Percentiles rank a stretch among this genome's conserved stretches.
Evolutionary conservation across 2,113 vertebrate species (phyloP).

Genomic region (Polyodon spathula): DNA sequence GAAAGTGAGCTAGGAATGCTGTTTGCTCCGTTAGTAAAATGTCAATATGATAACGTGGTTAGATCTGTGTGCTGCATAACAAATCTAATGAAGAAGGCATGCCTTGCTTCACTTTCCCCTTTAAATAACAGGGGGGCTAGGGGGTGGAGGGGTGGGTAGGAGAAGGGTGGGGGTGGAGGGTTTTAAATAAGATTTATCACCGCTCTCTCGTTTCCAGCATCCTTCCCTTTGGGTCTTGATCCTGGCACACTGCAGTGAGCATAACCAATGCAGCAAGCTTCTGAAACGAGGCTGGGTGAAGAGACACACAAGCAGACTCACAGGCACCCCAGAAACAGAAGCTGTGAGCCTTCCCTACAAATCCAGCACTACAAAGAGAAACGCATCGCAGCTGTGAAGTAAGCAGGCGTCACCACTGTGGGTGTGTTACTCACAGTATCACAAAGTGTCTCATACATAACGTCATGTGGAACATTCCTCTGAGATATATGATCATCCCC

Average conservation of each 20-base stretch:
- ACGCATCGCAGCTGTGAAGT: constrained; percentile 34
- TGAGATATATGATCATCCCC: constrained; percentile 13
- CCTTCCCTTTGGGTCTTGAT: constrained; percentile 49
- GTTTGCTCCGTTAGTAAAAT: constrained; percentile 23
- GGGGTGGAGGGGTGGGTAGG: too few species aligned
- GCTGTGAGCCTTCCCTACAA: background rate
- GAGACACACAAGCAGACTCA: background rate
- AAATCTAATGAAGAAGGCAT: too few species aligned
- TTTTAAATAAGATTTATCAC: too few species aligned
- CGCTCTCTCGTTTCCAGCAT: constrained; percentile 35
- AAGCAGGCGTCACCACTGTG: constrained; percentile 40
- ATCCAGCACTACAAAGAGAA: constrained; percentile 1
- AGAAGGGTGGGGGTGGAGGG: too few species aligned
- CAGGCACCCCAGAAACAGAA: background rate
- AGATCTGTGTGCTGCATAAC: background rate
- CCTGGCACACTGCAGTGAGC: constrained; percentile 59
- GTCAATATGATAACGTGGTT: constrained; percentile 11
- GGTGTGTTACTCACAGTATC: constrained; percentile 41
- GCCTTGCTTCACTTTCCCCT: too few species aligned
- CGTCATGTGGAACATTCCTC: constrained; percentile 21
- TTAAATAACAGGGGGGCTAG: too few species aligned
- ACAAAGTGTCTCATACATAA: constrained; percentile 35
- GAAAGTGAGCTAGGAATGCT: constrained; percentile 26
- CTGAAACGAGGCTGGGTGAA: constrained; percentile 46
- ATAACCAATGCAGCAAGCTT: constrained; percentile 61